Percentiles rank a stretch among this genome's conserved stretches.
Conservation (phyloP, 1,140 invertebrate species). For the Ceratosolen solmsi region DNA sequence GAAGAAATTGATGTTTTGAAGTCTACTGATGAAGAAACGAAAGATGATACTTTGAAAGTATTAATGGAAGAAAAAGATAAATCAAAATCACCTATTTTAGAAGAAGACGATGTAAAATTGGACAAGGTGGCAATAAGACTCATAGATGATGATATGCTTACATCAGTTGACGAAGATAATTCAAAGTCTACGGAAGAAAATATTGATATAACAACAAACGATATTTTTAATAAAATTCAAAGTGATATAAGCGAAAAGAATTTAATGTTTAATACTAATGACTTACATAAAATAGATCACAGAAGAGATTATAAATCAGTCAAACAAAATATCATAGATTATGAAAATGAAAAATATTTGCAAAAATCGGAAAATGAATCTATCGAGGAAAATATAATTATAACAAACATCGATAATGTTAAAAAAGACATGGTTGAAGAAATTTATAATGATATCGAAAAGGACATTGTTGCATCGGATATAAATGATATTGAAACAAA, state of each 20-base stretch:
- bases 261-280: background rate
- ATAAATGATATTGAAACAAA: background rate
- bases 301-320: background rate
- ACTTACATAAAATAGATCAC: background rate
- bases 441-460: background rate
- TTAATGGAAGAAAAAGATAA: background rate
- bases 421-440: background rate
- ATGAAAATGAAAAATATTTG: background rate
- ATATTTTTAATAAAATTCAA: background rate
- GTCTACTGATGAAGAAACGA: conserved; percentile 45
- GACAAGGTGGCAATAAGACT: conserved; percentile 12
- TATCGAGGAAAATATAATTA: background rate
- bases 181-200: background rate
- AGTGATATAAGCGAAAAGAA: background rate
- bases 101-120: conserved; percentile 32
- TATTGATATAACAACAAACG: background rate
- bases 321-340: background rate
- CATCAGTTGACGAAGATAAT: background rate
- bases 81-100: no score
- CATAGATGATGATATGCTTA: background rate
- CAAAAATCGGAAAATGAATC: background rate
- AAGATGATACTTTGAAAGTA: conserved; percentile 33
- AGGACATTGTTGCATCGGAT: background rate
- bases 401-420: background rate
- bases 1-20: conserved; percentile 50